These are phyloP conservation scores for Polymixis flavicincta DNA, from an alignment of 2,888 invertebrate species.

Conservation along the genomic window DNA sequence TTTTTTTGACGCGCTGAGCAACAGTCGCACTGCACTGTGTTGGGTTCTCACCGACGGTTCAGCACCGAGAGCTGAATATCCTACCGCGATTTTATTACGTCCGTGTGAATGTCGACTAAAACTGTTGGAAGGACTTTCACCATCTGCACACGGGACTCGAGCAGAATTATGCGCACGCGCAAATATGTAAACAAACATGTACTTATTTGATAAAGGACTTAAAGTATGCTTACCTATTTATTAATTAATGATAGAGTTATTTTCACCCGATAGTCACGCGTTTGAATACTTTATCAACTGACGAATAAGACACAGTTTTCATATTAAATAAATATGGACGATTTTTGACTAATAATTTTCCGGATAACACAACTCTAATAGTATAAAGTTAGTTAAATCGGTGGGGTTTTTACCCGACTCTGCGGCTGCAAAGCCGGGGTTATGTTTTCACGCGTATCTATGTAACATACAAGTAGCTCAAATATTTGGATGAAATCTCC, in stretches of 20 bases:
- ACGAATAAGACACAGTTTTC: not conserved
- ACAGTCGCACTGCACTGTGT: no score
- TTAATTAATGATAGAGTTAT: constrained; percentile 15
- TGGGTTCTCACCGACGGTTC: no score
- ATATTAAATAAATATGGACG: not conserved
- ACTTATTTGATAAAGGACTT: constrained; percentile 23
- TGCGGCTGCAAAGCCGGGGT: not conserved
- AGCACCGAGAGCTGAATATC: no score
- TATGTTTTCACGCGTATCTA: not conserved
- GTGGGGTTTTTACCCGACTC: not conserved
- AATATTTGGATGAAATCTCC: not conserved
- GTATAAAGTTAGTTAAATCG: not conserved
- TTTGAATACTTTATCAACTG: not conserved
- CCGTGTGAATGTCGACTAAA: not conserved
- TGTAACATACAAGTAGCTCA: no score
- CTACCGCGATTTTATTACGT: no score
- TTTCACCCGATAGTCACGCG: constrained; percentile 7
- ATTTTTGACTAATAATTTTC: not conserved
- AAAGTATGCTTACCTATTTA: constrained; percentile 6
- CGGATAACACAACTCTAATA: not conserved
- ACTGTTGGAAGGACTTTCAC: not conserved
- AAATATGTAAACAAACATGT: not conserved
- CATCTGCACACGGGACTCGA: constrained; percentile 12
- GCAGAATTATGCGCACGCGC: not conserved
- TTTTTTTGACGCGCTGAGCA: no score